These are phyloP conservation scores for Ctenosaura bakeri DNA, from an alignment of 2,797 vertebrate genomes.

Conservation along the genomic window DNA sequence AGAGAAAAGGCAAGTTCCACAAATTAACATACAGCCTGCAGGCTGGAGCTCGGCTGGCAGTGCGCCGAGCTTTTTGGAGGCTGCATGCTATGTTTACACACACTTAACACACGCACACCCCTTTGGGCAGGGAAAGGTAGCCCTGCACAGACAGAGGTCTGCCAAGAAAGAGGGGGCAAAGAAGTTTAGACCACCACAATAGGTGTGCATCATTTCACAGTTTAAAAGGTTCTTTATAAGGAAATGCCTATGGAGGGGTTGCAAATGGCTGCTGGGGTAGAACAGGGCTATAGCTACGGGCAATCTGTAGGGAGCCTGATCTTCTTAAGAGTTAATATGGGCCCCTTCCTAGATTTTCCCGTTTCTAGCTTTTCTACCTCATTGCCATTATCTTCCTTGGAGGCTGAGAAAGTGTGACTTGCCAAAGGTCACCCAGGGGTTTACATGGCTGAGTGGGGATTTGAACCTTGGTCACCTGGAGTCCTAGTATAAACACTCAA, in stretches of 20 bases:
- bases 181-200: neutral
- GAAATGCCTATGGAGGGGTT: neutral
- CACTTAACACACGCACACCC: neutral
- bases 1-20: conserved; percentile 69
- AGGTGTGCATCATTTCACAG: too few species aligned
- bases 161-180: neutral
- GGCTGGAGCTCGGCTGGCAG: neutral
- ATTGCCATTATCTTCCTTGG: too few species aligned
- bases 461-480: too few species aligned
- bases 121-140: neutral
- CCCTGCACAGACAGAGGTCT: neutral
- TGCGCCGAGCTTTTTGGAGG: neutral
- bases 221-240: neutral
- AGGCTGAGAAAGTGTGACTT: too few species aligned
- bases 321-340: neutral
- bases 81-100: neutral
- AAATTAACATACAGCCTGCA: conserved; percentile 56
- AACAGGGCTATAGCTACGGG: too few species aligned
- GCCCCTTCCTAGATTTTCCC: neutral
- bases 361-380: neutral
- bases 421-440: neutral
- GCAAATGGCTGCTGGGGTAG: neutral
- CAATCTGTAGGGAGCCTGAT: neutral
- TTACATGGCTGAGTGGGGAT: neutral
- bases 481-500: too few species aligned